Conservation (phyloP, 2,888 invertebrate genomes). For the Cylindroiulus punctatus region DNA sequence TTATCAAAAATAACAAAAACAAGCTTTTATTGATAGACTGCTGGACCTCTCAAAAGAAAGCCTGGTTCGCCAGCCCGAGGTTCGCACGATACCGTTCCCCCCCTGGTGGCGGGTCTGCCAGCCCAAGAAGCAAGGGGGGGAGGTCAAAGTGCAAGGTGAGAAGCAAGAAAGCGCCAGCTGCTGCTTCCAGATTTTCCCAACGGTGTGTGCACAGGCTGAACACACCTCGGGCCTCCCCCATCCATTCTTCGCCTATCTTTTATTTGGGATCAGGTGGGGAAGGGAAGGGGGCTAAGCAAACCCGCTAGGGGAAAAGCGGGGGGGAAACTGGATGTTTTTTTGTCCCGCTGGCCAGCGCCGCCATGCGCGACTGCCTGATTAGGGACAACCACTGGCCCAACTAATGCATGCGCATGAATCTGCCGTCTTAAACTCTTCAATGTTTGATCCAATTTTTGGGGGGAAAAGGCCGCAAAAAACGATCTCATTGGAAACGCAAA, state of each 20-base stretch:
- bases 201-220: slow-evolving; percentile 21
- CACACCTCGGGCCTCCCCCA: slow-evolving; percentile 40
- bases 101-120: not conserved
- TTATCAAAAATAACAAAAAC: slow-evolving; percentile 47
- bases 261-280: slow-evolving; percentile 45
- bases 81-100: slow-evolving; percentile 41
- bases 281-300: slow-evolving; percentile 43
- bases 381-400: slow-evolving; percentile 38
- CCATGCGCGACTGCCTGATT: slow-evolving; percentile 4
- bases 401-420: slow-evolving; percentile 43
- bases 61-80: not conserved
- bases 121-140: slow-evolving; percentile 45
- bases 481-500: not conserved
- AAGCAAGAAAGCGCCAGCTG: slow-evolving; percentile 49
- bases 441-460: not conserved
- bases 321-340: not conserved
- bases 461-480: not conserved
- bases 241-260: slow-evolving; percentile 43
- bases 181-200: slow-evolving; percentile 47
- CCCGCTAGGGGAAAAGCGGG: slow-evolving; percentile 34
- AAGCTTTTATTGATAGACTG: slow-evolving; percentile 43
- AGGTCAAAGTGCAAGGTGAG: slow-evolving; percentile 53
- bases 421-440: not conserved
- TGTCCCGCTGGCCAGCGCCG: slow-evolving; percentile 10
- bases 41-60: slow-evolving; percentile 24